Conservation (phyloP, 2,888 invertebrate species). For the Thymelicus acteon region DNA sequence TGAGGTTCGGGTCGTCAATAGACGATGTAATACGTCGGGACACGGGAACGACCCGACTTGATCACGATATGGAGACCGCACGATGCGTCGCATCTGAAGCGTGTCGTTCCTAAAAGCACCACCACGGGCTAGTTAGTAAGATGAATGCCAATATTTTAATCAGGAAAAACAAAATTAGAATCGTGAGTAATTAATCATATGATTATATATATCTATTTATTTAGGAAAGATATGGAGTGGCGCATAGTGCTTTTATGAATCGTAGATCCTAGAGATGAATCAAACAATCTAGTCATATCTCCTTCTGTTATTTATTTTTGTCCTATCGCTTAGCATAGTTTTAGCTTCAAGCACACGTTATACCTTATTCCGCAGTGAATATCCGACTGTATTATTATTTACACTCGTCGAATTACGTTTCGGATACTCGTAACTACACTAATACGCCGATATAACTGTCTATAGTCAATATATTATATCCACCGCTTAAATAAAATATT, state of each 20-base stretch:
- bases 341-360: conserved; percentile 81
- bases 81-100: conserved; percentile 35
- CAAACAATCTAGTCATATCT: conserved; percentile 84
- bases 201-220: conserved; percentile 79
- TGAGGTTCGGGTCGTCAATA: conserved; percentile 54
- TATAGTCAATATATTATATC: conserved; percentile 28
- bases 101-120: conserved; percentile 50
- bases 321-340: conserved; percentile 83
- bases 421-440: conserved; percentile 25
- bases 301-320: conserved; percentile 75
- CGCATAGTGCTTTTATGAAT: conserved; percentile 84
- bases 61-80: conserved; percentile 26
- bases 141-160: conserved; percentile 83
- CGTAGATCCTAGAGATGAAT: conserved; percentile 79
- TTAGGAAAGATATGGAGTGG: conserved; percentile 80
- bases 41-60: conserved; percentile 46
- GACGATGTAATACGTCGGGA: conserved; percentile 59
- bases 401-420: conserved; percentile 23
- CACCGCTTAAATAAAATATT: conserved; percentile 43
- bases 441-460: conserved; percentile 16
- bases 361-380: conserved; percentile 39
- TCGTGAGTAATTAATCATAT: conserved; percentile 81
- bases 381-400: conserved; percentile 26
- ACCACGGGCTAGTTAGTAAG: conserved; percentile 75
- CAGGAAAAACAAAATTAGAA: conserved; percentile 78